phyloP scores from a whole-genome alignment of 2,797 vertebrate genomes.

The Phyllotis vaccarum region DNA sequence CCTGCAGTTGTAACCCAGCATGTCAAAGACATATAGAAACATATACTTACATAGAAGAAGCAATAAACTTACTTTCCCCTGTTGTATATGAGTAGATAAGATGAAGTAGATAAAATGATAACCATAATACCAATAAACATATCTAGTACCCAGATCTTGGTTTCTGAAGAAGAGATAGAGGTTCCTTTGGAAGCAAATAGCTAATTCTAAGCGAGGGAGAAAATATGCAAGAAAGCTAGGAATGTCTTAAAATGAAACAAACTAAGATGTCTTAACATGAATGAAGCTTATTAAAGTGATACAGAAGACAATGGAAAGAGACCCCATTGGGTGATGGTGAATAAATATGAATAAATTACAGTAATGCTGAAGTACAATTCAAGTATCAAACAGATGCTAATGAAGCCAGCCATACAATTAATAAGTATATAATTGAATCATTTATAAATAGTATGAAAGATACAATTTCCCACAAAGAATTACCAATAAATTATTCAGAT shows the following conservation, averaged over 20 bases:
- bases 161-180: not conserved
- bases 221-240: not conserved
- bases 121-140: no score
- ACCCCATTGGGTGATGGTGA: not conserved
- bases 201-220: not conserved
- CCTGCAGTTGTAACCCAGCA: not conserved
- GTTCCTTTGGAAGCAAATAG: not conserved
- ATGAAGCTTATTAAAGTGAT: not conserved
- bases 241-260: not conserved
- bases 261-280: not conserved
- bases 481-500: not conserved
- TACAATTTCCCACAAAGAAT: not conserved
- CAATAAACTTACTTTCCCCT: not conserved
- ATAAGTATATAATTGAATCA: not conserved
- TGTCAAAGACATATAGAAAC: not conserved
- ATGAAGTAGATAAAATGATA: no score
- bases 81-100: not conserved
- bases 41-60: not conserved
- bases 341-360: conserved; percentile 5
- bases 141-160: not conserved
- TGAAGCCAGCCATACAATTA: not conserved
- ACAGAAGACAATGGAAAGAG: not conserved
- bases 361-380: not conserved
- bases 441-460: not conserved
- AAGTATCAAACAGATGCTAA: not conserved